Percentiles rank a stretch among this genome's conserved stretches.
Conservation (phyloP, 2,113 vertebrate species). For the Chlamydotis undulata region DNA sequence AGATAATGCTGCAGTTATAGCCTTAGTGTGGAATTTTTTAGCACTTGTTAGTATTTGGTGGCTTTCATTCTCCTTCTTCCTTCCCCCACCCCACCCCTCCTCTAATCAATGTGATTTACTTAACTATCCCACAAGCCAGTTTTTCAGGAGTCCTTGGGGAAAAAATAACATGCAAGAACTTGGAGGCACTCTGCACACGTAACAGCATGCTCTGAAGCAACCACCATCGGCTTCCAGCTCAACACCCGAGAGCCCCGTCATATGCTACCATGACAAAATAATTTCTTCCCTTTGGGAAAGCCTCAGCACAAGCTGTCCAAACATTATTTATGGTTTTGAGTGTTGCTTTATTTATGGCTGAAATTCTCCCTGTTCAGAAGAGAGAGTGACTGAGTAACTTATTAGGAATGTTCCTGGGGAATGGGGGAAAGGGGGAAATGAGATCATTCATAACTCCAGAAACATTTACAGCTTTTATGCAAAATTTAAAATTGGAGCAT, state of each 20-base stretch:
- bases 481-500: constrained; percentile 2
- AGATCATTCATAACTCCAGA: constrained; percentile 18
- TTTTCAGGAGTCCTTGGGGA: neutral
- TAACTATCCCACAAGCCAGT: neutral
- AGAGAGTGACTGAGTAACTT: neutral
- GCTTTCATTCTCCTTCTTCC: neutral
- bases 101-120: neutral
- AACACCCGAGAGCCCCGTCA: neutral
- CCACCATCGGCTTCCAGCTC: neutral
- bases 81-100: neutral
- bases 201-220: neutral
- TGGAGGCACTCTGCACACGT: neutral
- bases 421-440: neutral
- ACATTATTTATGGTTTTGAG: constrained; percentile 10
- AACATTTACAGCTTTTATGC: constrained; percentile 7
- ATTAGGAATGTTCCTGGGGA: constrained; percentile 34
- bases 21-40: neutral
- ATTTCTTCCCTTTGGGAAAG: constrained; percentile 16
- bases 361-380: neutral
- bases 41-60: neutral
- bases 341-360: constrained; percentile 45
- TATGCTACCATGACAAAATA: neutral
- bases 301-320: neutral
- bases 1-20: neutral
- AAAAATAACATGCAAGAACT: neutral